phyloP scores from a whole-genome alignment of 2,888 invertebrate genomes.

The Neria commutata region DNA sequence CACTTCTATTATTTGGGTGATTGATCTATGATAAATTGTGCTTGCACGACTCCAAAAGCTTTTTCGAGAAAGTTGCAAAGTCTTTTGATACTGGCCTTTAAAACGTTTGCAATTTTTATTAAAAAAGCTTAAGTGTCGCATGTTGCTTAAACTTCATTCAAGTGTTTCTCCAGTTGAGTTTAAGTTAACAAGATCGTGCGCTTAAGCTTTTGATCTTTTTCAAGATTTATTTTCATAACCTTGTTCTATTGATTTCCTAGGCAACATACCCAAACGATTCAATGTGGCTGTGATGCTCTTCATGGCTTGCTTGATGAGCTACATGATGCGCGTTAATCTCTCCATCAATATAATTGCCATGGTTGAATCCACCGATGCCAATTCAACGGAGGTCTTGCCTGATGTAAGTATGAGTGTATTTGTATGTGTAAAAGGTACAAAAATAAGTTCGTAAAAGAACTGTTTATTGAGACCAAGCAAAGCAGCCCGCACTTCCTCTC shows the following conservation, averaged over 20 bases:
- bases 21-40: too few species aligned
- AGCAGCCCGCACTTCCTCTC: too few species aligned
- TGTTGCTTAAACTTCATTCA: too few species aligned
- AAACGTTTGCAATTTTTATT: too few species aligned
- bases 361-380: slow-evolving; percentile 65
- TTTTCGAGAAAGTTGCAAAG: too few species aligned
- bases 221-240: neutral
- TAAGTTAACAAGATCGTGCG: neutral
- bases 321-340: slow-evolving; percentile 78
- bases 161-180: too few species aligned
- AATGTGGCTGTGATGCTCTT: slow-evolving; percentile 73
- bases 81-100: too few species aligned
- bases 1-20: too few species aligned
- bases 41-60: too few species aligned
- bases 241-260: slow-evolving; percentile 43
- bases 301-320: slow-evolving; percentile 73
- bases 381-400: slow-evolving; percentile 48
- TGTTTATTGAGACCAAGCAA: too few species aligned
- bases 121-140: too few species aligned
- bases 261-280: slow-evolving; percentile 64
- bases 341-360: slow-evolving; percentile 76
- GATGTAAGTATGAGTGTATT: slow-evolving; percentile 47
- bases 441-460: too few species aligned
- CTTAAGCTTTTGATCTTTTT: neutral
- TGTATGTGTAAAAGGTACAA: neutral